phyloP scores from a whole-genome alignment of 2,797 vertebrate species.

The Melanotaenia parkinsoni region DNA sequence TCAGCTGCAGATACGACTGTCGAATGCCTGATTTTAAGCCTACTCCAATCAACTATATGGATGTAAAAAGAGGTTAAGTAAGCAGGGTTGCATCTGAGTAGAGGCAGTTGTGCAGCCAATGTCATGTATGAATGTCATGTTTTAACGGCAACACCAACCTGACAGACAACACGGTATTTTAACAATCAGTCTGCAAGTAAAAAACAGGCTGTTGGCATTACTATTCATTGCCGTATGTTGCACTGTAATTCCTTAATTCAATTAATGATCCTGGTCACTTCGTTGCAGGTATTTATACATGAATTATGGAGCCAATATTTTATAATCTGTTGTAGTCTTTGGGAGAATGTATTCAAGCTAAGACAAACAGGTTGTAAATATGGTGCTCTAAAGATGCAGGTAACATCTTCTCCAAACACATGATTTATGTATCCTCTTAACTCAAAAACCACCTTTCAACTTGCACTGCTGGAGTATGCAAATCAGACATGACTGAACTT shows the following conservation, averaged over 20 bases:
- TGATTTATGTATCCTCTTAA: constrained; percentile 75
- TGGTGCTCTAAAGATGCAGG: constrained; percentile 59
- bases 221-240: constrained; percentile 50
- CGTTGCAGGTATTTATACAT: constrained; percentile 57
- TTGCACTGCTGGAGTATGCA: constrained; percentile 64
- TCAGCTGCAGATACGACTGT: constrained; percentile 41
- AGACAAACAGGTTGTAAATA: constrained; percentile 66
- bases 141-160: constrained; percentile 21
- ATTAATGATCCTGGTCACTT: constrained; percentile 67
- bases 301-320: constrained; percentile 47
- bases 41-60: constrained; percentile 33
- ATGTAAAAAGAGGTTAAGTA: constrained; percentile 49
- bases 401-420: constrained; percentile 58
- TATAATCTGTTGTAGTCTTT: constrained; percentile 33
- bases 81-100: constrained; percentile 12
- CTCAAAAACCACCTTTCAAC: constrained; percentile 71
- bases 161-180: constrained; percentile 11
- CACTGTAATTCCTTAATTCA: constrained; percentile 64
- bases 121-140: not conserved
- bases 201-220: constrained; percentile 47
- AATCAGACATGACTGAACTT: constrained; percentile 55
- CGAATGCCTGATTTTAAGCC: constrained; percentile 52
- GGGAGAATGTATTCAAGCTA: constrained; percentile 29
- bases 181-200: constrained; percentile 36
- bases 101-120: not conserved